Percentiles rank a stretch among this genome's conserved stretches.
These are phyloP conservation scores for Tiaroga cobitis DNA, from an alignment of 2,797 vertebrate genomes.

Conservation along the genomic window DNA sequence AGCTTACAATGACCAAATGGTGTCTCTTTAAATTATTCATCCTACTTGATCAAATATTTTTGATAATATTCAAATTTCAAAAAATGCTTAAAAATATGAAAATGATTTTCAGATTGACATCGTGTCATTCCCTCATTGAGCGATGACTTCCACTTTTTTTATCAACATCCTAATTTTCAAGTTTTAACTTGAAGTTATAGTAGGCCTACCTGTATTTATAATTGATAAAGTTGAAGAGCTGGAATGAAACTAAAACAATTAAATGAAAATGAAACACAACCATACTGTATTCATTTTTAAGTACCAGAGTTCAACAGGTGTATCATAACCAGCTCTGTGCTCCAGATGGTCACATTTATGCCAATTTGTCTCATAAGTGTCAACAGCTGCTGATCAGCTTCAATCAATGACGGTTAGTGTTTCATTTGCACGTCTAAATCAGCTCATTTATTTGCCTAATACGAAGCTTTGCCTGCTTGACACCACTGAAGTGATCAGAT, in stretches of 20 bases:
- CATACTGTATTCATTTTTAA: background rate
- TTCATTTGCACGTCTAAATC: conserved; percentile 28
- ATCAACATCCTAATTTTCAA: too few relatives aligned
- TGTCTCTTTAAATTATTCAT: background rate
- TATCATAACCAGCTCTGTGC: background rate
- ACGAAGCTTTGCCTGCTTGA: conserved; percentile 6
- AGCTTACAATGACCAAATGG: too few relatives aligned
- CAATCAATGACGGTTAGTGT: conserved; percentile 35
- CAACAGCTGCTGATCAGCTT: conserved; percentile 31
- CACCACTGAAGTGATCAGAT: conserved; percentile 29
- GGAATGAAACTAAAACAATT: too few relatives aligned
- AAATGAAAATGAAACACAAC: background rate
- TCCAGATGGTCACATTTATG: conserved; percentile 15
- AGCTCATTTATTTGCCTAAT: conserved; percentile 49
- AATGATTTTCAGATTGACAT: background rate
- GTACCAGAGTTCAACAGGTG: background rate
- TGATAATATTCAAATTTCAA: background rate
- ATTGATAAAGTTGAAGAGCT: background rate
- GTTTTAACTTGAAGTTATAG: too few relatives aligned
- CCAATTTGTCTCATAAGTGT: conserved; percentile 32
- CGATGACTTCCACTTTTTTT: background rate
- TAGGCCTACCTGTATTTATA: background rate
- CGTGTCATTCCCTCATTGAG: background rate
- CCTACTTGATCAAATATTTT: background rate
- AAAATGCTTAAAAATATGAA: background rate